A percentile compares a stretch with the other conserved stretches of the same genome.
Conservation (phyloP, 2,797 vertebrate species). For the Aeoliscus strigatus region DNA sequence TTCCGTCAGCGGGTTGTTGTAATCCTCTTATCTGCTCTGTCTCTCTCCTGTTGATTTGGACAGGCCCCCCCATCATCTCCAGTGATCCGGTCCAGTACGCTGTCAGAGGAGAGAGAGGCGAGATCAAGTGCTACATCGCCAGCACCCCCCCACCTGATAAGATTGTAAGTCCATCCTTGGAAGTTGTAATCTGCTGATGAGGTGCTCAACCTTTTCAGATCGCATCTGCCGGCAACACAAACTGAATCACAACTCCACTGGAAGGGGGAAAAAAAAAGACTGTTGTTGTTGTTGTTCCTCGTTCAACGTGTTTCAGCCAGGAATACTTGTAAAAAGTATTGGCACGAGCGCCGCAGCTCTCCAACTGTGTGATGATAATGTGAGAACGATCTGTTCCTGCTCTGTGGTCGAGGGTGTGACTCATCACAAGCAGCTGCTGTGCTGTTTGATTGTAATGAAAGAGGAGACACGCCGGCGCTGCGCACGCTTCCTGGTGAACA, state of each 20-base stretch:
- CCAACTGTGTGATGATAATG: constrained; percentile 10
- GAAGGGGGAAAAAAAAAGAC: constrained; percentile 21
- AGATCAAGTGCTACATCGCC: constrained; percentile 92
- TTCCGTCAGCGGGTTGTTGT: too few species aligned
- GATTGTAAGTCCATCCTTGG: constrained; percentile 81
- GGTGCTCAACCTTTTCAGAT: constrained; percentile 38
- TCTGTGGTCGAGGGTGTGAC: constrained; percentile 38
- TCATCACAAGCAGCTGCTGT: constrained; percentile 53
- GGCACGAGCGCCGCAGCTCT: constrained; percentile 16
- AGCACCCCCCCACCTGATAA: constrained; percentile 92
- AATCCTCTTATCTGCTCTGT: too few species aligned
- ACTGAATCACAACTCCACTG: constrained; percentile 9
- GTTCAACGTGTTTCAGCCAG: constrained; percentile 3
- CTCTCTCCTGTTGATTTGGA: neutral
- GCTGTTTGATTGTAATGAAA: constrained; percentile 27
- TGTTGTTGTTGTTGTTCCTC: too few species aligned
- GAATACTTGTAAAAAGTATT: constrained; percentile 6
- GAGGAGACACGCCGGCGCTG: too few species aligned
- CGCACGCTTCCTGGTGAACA: too few species aligned
- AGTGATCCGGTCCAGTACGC: constrained; percentile 89
- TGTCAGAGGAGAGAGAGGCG: constrained; percentile 82
- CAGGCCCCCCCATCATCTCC: constrained; percentile 93
- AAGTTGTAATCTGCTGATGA: constrained; percentile 39
- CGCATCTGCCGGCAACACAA: constrained; percentile 19
- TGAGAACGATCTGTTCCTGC: constrained; percentile 38